These are phyloP conservation scores for Pedionomus torquatus DNA, from an alignment of 2,113 vertebrate species.

Conservation along the genomic window DNA sequence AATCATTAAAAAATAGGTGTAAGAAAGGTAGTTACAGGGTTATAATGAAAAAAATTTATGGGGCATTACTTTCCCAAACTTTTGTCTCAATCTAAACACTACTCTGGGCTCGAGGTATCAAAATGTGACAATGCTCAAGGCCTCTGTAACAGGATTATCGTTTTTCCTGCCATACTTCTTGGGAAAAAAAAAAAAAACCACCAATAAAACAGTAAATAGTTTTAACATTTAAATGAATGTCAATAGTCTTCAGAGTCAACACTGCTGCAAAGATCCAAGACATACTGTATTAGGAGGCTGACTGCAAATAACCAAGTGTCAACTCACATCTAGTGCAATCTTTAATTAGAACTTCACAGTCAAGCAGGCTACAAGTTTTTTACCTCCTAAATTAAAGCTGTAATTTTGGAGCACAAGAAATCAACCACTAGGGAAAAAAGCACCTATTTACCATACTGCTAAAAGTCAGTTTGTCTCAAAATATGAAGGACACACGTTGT, in stretches of 20 bases:
- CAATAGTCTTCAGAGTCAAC: background rate
- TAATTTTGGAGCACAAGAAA: conserved; percentile 4
- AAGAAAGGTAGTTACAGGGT: background rate
- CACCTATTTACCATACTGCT: background rate
- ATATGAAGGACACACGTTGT: background rate
- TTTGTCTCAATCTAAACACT: background rate
- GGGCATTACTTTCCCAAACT: background rate
- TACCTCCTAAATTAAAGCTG: background rate
- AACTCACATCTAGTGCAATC: conserved; percentile 14
- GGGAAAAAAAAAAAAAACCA: background rate
- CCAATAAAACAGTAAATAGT: background rate
- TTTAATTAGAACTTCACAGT: conserved; percentile 25
- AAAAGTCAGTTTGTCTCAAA: background rate
- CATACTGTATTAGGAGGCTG: background rate
- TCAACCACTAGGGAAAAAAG: background rate
- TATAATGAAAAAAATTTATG: background rate
- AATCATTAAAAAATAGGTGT: background rate
- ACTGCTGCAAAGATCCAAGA: background rate
- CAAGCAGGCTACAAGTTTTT: conserved; percentile 3
- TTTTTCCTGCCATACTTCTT: background rate
- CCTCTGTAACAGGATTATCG: background rate
- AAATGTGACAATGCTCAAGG: background rate
- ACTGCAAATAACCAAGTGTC: conserved; percentile 36
- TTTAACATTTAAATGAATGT: background rate
- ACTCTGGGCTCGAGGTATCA: background rate